These are phyloP conservation scores for Leptinotarsa juncta DNA, from an alignment of 2,888 invertebrate genomes.

Conservation along the genomic window DNA sequence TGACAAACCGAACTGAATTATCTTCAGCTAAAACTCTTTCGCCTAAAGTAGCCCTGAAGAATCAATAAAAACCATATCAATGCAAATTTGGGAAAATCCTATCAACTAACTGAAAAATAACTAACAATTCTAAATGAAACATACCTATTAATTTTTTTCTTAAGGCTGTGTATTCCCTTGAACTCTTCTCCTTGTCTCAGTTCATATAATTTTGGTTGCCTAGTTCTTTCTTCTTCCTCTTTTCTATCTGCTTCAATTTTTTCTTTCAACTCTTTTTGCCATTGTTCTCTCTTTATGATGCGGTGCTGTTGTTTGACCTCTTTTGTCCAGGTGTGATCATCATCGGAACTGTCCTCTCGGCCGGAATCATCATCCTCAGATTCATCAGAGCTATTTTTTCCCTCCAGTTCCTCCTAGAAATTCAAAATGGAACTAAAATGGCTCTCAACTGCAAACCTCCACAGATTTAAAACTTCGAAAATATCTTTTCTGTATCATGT, in stretches of 20 bases:
- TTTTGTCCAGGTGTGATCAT: slow-evolving; percentile 82
- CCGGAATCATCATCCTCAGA: slow-evolving; percentile 52
- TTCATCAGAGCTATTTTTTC: slow-evolving; percentile 65
- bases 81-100: not conserved
- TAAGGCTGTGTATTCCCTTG: slow-evolving; percentile 68
- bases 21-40: slow-evolving; percentile 77
- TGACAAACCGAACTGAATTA: slow-evolving; percentile 68
- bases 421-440: slow-evolving; percentile 11
- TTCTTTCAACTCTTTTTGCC: slow-evolving; percentile 62
- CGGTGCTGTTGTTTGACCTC: slow-evolving; percentile 84
- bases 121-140: slow-evolving; percentile 41
- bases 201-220: slow-evolving; percentile 72
- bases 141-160: slow-evolving; percentile 68
- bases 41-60: slow-evolving; percentile 74
- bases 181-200: slow-evolving; percentile 73
- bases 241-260: slow-evolving; percentile 55
- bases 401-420: slow-evolving; percentile 63
- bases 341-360: slow-evolving; percentile 76
- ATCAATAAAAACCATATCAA: not conserved
- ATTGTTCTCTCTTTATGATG: slow-evolving; percentile 71
- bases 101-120: not conserved
- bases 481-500: no score
- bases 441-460: no score
- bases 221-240: slow-evolving; percentile 56
- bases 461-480: no score